Evolutionary conservation across 2,797 vertebrate genomes (phyloP).

Genomic region (Podargus strigoides): DNA sequence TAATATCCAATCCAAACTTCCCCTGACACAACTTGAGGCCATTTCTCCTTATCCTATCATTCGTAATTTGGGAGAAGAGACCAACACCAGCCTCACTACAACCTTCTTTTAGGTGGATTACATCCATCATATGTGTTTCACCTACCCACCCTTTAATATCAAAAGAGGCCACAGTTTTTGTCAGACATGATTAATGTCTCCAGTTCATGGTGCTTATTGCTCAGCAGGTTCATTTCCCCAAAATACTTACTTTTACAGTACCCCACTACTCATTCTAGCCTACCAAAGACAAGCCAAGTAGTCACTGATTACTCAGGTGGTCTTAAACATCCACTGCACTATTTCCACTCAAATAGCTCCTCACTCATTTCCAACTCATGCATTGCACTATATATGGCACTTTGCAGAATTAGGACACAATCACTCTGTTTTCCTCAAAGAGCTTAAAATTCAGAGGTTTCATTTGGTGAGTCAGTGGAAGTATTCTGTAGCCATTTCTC

Average conservation of each 20-base stretch:
- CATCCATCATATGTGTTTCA: background rate
- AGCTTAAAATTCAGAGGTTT: conserved; percentile 12
- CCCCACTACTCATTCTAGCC: background rate
- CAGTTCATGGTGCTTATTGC: background rate
- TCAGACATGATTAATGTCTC: conserved; percentile 16
- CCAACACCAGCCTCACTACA: too few relatives aligned
- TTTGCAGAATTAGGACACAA: background rate
- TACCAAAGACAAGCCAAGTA: conserved; percentile 15
- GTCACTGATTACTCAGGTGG: conserved; percentile 20
- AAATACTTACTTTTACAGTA: background rate
- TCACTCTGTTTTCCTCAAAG: background rate
- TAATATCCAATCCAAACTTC: too few relatives aligned
- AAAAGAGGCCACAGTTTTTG: background rate
- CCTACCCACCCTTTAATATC: background rate
- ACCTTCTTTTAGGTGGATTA: too few relatives aligned
- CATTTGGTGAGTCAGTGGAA: conserved; percentile 22
- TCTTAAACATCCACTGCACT: background rate
- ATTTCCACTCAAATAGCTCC: conserved; percentile 4
- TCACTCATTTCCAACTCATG: background rate
- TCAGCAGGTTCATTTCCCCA: background rate
- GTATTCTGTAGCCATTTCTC: background rate
- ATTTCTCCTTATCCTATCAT: too few relatives aligned
- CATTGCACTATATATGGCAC: background rate
- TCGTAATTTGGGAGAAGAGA: too few relatives aligned
- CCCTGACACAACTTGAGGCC: too few relatives aligned